Percentiles rank a stretch among this genome's conserved stretches.
Evolutionary conservation across 2,113 vertebrate species (phyloP).

Genomic region (Pterocles orientalis): DNA sequence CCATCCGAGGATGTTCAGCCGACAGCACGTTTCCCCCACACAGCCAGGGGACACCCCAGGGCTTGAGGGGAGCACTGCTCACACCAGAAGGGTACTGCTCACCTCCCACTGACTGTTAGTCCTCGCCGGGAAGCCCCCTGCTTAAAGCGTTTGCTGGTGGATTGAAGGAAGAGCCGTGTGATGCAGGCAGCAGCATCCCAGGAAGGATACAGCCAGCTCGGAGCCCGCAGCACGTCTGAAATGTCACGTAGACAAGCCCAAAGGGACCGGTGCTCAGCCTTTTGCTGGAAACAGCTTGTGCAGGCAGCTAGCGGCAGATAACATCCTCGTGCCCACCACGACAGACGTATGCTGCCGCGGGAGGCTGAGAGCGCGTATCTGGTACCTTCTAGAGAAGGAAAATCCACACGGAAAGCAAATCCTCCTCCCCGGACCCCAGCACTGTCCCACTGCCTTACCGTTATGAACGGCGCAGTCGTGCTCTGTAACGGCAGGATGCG

Average conservation of each 20-base stretch:
- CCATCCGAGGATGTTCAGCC: accelerated
- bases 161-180: neutral
- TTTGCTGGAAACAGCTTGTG: neutral
- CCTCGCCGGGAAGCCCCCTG: accelerated
- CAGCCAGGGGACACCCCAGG: accelerated
- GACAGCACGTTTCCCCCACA: accelerated
- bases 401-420: neutral
- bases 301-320: neutral
- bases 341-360: accelerated
- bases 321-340: neutral
- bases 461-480: accelerated
- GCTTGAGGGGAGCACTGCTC: neutral
- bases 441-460: neutral
- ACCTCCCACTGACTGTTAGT: accelerated
- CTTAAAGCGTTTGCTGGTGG: neutral
- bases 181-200: neutral
- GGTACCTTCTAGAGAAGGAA: neutral
- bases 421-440: neutral
- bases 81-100: accelerated
- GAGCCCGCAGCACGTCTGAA: neutral
- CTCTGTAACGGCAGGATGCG: accelerated
- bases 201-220: neutral
- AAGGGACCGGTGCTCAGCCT: neutral
- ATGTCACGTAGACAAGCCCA: neutral
- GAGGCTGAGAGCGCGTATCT: neutral